Evolutionary conservation across 1,140 invertebrate genomes (phyloP).

Genomic region (Anastatus disparis): DNA sequence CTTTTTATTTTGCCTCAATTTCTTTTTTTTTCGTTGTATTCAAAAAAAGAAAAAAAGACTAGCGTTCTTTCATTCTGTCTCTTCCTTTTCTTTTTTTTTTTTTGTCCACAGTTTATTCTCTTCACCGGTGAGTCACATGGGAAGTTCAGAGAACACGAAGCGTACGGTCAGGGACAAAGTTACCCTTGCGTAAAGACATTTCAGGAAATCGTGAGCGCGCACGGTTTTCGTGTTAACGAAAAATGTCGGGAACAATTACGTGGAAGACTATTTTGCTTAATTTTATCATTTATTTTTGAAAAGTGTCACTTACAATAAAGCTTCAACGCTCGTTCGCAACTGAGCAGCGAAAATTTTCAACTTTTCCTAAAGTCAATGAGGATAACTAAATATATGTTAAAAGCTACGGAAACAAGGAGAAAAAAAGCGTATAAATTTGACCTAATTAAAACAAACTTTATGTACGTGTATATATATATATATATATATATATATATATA

Average conservation of each 20-base stretch:
- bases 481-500: too few species aligned
- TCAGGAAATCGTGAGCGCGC: not conserved
- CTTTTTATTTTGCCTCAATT: not conserved
- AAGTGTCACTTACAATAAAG: too few species aligned
- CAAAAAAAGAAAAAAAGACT: not conserved
- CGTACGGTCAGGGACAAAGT: conserved; percentile 16
- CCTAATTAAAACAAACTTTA: not conserved
- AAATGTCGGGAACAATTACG: conserved; percentile 2
- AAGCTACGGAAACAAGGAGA: not conserved
- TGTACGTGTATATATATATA: not conserved
- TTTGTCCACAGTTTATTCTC: not conserved
- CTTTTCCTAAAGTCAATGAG: not conserved
- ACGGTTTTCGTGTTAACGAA: conserved; percentile 5
- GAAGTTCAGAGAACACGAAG: conserved; percentile 20
- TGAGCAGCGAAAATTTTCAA: not conserved
- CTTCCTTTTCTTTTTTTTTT: not conserved
- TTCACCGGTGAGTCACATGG: conserved; percentile 6
- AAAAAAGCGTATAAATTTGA: not conserved
- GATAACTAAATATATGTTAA: too few species aligned
- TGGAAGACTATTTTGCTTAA: conserved; percentile 3
- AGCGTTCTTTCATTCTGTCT: conserved; percentile 7
- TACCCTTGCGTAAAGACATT: conserved; percentile 25
- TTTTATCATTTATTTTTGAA: conserved; percentile 21
- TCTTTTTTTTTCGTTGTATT: not conserved
- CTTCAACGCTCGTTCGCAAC: too few species aligned